Evolutionary conservation across 2,113 vertebrate genomes (phyloP), one percentile per base, ranked within the genome.

Genomic region (Aramus guarauna): DNA sequence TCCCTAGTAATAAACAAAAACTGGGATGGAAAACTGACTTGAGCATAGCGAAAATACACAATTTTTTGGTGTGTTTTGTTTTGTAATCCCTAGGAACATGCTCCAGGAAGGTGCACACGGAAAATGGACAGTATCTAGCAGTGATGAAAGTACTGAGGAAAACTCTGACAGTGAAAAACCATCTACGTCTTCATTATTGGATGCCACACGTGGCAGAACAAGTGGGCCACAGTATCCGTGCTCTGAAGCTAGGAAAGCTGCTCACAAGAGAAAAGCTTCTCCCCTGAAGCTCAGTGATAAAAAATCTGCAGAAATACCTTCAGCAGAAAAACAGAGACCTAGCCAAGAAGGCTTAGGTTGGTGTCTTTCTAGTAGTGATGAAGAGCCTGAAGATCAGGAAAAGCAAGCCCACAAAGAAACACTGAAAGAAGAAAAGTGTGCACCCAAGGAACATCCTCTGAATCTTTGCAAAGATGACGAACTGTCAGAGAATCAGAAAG

Each of bases 351-450:
- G 98, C 22, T 98, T 97, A 3, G 99, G 99, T n/a, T 99, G 99
- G 99, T 98, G 98, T 86, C 98, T 99, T 47, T 99, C 99, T 4
- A 99, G 99, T 63, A 99, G 99, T 6, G 99, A 99, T 22, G 99
- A 99, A 23, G 98, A 98, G n/a, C 78, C 85, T 58, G 81, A 97
- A 59, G 64, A 23, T 8, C 37, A 50, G 8, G 64, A 64, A 39
- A 68, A 83, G 15, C 62, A 11, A 6, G 5, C 15, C 5, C 11
- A 69, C 27, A 68, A 82, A 72, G 27, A 13, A 80, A 30, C 67
- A 32, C 21, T 96, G 91, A 95, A 97, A 39, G 90, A 93, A 39
- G 56, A 97, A 84, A 80, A 89, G 23, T 0, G 3, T 63, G 20
- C 11, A 2, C 21, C 84, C 2, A 8, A 39, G 58, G 98, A 88